Conservation (phyloP, 2,797 vertebrate genomes). For the Syngnathus acus region DNA sequence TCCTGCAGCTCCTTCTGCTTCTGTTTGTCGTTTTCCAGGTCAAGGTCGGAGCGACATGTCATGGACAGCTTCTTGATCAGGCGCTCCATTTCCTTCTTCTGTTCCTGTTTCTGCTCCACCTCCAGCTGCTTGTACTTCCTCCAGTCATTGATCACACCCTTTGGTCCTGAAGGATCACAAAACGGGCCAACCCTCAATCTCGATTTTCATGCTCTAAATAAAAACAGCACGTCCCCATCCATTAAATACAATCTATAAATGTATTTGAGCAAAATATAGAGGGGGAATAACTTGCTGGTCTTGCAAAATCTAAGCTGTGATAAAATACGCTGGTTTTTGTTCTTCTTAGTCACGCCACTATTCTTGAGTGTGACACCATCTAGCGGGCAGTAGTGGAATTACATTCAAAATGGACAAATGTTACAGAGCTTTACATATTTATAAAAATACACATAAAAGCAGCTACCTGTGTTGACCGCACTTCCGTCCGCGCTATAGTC, state of each 20-base stretch:
- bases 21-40: slow-evolving; percentile 80
- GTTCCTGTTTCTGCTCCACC: slow-evolving; percentile 88
- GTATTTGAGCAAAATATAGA: too few relatives aligned
- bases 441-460: not conserved
- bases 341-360: too few relatives aligned
- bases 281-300: too few relatives aligned
- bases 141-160: slow-evolving; percentile 98
- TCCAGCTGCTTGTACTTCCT: slow-evolving; percentile 94
- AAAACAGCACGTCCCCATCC: too few relatives aligned
- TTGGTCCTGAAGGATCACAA: slow-evolving; percentile 74
- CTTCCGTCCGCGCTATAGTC: slow-evolving; percentile 80
- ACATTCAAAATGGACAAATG: too few relatives aligned
- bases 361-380: too few relatives aligned
- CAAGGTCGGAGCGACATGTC: slow-evolving; percentile 88
- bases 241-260: too few relatives aligned
- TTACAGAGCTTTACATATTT: too few relatives aligned
- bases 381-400: too few relatives aligned
- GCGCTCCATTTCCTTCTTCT: slow-evolving; percentile 89
- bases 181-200: not conserved
- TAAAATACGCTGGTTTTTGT: too few relatives aligned
- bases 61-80: slow-evolving; percentile 91
- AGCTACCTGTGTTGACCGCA: slow-evolving; percentile 87
- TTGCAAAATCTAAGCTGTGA: too few relatives aligned
- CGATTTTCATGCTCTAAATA: too few relatives aligned
- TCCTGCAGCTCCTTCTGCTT: slow-evolving; percentile 86